A percentile compares a stretch with the other conserved stretches of the same genome.
Evolutionary conservation across 2,888 invertebrate species (phyloP).

Genomic region (Scaptomyza reducta): DNA sequence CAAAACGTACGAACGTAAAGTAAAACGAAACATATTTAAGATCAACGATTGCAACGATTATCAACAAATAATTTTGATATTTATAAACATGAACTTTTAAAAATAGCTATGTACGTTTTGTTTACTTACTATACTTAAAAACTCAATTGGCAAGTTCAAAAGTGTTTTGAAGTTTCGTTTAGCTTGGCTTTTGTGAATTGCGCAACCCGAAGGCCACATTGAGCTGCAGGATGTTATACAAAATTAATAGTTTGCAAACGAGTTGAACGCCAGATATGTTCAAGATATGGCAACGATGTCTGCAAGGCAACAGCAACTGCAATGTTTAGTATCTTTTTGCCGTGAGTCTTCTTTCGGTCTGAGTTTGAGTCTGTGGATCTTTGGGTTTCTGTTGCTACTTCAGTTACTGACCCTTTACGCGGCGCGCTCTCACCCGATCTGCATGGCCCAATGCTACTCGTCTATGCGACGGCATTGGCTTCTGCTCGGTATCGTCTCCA

Average conservation of each 20-base stretch:
- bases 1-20: too few relatives aligned
- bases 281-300: conserved; percentile 68
- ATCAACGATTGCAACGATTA: too few relatives aligned
- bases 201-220: conserved; percentile 74
- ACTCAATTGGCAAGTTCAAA: conserved; percentile 28
- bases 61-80: background rate
- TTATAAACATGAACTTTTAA: too few relatives aligned
- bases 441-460: conserved; percentile 29
- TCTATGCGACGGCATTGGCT: conserved; percentile 49
- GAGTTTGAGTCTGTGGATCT: conserved; percentile 21
- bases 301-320: conserved; percentile 48
- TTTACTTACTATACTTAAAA: conserved; percentile 15
- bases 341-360: conserved; percentile 30
- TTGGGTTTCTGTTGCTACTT: conserved; percentile 30
- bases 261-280: conserved; percentile 75
- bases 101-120: background rate
- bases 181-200: conserved; percentile 31
- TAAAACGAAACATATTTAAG: too few relatives aligned
- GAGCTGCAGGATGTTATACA: conserved; percentile 74
- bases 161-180: conserved; percentile 38
- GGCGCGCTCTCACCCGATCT: background rate
- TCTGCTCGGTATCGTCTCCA: conserved; percentile 45
- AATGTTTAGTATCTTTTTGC: conserved; percentile 20
- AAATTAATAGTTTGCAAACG: conserved; percentile 82
- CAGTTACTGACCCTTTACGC: conserved; percentile 5